Conservation (phyloP, 2,888 invertebrate species). For the Eupithecia insigniata region DNA sequence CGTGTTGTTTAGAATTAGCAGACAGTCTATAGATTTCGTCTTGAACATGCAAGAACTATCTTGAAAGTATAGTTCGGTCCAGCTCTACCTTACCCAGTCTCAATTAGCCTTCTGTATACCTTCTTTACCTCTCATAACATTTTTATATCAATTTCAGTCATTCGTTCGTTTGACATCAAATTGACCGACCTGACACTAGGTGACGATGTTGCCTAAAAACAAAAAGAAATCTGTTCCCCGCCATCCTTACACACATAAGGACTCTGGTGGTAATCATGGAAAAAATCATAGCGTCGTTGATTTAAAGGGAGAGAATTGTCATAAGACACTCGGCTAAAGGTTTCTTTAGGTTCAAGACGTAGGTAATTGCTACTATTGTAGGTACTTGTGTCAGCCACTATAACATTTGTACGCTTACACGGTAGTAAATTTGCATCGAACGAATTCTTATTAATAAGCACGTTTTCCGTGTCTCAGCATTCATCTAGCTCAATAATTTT, state of each 20-base stretch:
- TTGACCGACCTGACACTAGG: neutral
- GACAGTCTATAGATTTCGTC: constrained; percentile 52
- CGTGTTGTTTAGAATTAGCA: constrained; percentile 67
- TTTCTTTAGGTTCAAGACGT: neutral
- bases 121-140: neutral
- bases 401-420: neutral
- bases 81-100: neutral
- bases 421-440: neutral
- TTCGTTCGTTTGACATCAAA: neutral
- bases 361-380: neutral
- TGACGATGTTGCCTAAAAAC: neutral
- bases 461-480: constrained; percentile 3
- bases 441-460: neutral
- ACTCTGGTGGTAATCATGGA: neutral
- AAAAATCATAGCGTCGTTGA: neutral
- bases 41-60: constrained; percentile 12
- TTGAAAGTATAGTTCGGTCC: constrained; percentile 17
- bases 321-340: neutral
- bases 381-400: neutral
- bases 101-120: neutral
- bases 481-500: neutral
- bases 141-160: neutral
- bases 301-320: neutral
- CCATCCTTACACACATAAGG: neutral
- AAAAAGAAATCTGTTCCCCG: neutral